These are phyloP conservation scores for Sebastes umbrosus DNA, from an alignment of 2,797 vertebrate species.

Conservation along the genomic window DNA sequence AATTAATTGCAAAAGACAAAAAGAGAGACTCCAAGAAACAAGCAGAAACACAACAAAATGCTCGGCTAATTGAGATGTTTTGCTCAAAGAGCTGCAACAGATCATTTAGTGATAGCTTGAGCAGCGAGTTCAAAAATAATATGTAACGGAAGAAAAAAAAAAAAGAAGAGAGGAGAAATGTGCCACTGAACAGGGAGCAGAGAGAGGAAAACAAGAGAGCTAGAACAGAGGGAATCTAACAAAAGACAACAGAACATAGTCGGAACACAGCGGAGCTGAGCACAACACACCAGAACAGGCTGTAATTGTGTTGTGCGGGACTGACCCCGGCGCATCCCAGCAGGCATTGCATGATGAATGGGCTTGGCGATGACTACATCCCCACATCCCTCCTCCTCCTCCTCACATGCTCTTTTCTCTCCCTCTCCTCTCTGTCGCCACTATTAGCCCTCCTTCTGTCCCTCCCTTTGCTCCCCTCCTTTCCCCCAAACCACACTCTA, in stretches of 20 bases:
- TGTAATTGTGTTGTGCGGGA: constrained; percentile 81
- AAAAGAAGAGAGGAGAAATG: constrained; percentile 8
- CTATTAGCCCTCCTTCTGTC: constrained; percentile 77
- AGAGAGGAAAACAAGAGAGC: constrained; percentile 46
- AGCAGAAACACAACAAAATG: constrained; percentile 32
- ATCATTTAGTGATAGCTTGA: constrained; percentile 41
- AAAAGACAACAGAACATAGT: constrained; percentile 74
- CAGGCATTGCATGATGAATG: constrained; percentile 84
- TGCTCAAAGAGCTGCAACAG: constrained; percentile 36
- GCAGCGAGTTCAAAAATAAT: constrained; percentile 46
- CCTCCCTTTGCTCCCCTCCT: constrained; percentile 64
- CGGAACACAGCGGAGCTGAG: constrained; percentile 67
- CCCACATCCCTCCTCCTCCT: constrained; percentile 57
- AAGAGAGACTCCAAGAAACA: constrained; percentile 11
- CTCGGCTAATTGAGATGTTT: constrained; percentile 60
- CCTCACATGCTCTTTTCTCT: constrained; percentile 72
- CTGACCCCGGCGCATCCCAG: constrained; percentile 81
- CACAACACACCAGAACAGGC: constrained; percentile 79
- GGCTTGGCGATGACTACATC: constrained; percentile 77
- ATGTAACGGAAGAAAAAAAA: neutral
- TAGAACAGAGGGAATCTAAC: constrained; percentile 67
- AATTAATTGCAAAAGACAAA: constrained; percentile 30
- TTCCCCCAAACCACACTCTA: constrained; percentile 70
- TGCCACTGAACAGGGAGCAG: constrained; percentile 31
- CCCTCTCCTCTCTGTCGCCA: constrained; percentile 66